Evolutionary conservation across 1,140 invertebrate species (phyloP).

Genomic region (Frieseomelitta varia): DNA sequence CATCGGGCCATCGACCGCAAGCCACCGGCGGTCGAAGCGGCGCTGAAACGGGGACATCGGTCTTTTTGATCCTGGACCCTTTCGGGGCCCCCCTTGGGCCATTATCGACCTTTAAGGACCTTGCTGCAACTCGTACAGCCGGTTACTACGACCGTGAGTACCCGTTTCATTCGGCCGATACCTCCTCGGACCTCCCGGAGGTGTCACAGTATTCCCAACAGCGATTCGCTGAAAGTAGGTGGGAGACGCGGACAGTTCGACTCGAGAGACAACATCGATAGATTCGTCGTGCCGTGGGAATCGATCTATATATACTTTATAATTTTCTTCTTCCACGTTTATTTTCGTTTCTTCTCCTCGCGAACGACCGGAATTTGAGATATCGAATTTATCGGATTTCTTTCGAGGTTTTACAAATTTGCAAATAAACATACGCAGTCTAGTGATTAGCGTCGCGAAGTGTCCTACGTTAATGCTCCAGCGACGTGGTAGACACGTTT

Average conservation of each 20-base stretch:
- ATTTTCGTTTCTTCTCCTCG: not conserved
- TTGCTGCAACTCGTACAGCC: constrained; percentile 75
- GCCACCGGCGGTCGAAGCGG: constrained; percentile 41
- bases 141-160: constrained; percentile 74
- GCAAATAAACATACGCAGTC: too few species aligned
- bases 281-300: constrained; percentile 45
- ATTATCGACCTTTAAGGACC: constrained; percentile 79
- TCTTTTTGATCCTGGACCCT: constrained; percentile 69
- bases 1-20: constrained; percentile 49
- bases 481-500: too few species aligned
- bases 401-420: not conserved
- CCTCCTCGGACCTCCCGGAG: constrained; percentile 63
- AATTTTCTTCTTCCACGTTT: too few species aligned
- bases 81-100: constrained; percentile 60
- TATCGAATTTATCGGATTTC: not conserved
- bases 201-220: constrained; percentile 59
- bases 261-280: constrained; percentile 35
- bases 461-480: not conserved
- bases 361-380: not conserved
- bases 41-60: constrained; percentile 73
- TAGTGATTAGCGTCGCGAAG: not conserved
- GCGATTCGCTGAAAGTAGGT: constrained; percentile 25
- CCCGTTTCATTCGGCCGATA: constrained; percentile 68
- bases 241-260: not conserved
- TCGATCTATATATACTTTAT: too few species aligned